These are phyloP conservation scores for Morinoia aosen DNA, from an alignment of 2,888 invertebrate species.

Conservation along the genomic window DNA sequence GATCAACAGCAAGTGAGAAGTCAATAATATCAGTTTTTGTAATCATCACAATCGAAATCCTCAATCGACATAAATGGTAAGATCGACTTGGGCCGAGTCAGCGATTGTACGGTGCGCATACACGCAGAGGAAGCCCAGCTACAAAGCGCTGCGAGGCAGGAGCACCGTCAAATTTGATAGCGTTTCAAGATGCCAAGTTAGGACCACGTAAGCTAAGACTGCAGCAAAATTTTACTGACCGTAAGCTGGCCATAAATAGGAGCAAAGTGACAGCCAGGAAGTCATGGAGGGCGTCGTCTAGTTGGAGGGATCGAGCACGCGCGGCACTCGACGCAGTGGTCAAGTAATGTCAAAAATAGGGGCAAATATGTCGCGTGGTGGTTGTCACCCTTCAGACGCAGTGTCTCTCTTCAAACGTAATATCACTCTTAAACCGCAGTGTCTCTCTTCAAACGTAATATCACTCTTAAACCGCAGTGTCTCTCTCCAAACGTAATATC, in stretches of 20 bases:
- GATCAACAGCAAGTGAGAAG: no score
- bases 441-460: no score
- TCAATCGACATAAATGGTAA: background rate
- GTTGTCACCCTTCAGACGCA: background rate
- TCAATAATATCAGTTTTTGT: no score
- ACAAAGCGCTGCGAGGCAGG: background rate
- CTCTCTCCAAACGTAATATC: no score
- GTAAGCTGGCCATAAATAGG: background rate
- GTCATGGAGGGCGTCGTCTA: background rate
- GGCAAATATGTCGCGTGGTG: background rate
- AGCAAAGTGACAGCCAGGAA: conserved; percentile 5
- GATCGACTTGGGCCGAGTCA: background rate
- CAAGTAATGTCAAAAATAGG: background rate
- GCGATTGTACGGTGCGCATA: background rate
- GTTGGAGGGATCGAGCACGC: background rate
- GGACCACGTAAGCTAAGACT: background rate
- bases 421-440: no score
- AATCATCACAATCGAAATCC: background rate
- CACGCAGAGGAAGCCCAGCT: background rate
- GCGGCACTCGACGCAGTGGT: background rate
- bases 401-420: background rate
- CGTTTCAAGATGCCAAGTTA: background rate
- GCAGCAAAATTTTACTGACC: background rate
- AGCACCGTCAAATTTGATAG: background rate
- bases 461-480: no score